These are phyloP conservation scores for Chelonus insularis DNA, from an alignment of 1,140 invertebrate species.

Conservation along the genomic window DNA sequence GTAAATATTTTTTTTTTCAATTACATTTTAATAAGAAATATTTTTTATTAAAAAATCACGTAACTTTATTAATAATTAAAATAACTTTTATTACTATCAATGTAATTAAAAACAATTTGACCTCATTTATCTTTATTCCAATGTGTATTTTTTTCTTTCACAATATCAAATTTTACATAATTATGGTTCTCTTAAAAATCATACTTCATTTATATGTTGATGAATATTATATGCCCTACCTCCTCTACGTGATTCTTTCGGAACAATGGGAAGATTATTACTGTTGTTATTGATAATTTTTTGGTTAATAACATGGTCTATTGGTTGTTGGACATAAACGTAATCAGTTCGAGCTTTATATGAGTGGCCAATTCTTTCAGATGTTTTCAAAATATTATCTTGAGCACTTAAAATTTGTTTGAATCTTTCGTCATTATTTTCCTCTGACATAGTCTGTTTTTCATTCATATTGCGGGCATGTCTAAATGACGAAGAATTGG, in stretches of 20 bases:
- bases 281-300: neutral
- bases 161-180: neutral
- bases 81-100: no score
- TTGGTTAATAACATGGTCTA: neutral
- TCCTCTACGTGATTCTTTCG: slow-evolving; percentile 52
- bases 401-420: slow-evolving; percentile 55
- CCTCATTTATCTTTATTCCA: no score
- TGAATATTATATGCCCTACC: slow-evolving; percentile 57
- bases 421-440: slow-evolving; percentile 53
- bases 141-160: neutral
- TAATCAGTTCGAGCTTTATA: slow-evolving; percentile 48
- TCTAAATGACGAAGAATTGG: slow-evolving; percentile 8
- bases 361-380: slow-evolving; percentile 48
- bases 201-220: slow-evolving; percentile 57
- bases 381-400: slow-evolving; percentile 53
- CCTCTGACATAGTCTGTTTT: slow-evolving; percentile 24
- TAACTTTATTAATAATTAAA: no score
- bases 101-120: no score
- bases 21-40: no score
- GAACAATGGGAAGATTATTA: slow-evolving; percentile 38
- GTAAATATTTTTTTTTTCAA: no score
- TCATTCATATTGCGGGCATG: slow-evolving; percentile 36
- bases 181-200: neutral
- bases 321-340: slow-evolving; percentile 47
- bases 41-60: no score